A percentile compares a stretch with the other conserved stretches of the same genome.
Evolutionary conservation across 2,888 invertebrate genomes (phyloP).

Genomic region (Dynastes tityus): DNA sequence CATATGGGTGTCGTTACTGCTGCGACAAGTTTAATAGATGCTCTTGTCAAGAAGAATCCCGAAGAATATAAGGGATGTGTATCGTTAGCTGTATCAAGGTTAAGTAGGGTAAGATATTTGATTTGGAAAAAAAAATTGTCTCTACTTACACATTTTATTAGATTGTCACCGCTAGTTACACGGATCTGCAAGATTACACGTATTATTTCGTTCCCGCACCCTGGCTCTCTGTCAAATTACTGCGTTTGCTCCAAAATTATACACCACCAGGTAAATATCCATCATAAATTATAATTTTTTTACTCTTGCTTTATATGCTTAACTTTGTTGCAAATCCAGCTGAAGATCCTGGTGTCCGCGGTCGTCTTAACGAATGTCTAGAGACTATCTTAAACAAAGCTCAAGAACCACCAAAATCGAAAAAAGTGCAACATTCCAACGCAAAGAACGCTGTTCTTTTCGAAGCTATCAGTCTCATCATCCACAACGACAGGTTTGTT

Average conservation of each 20-base stretch:
- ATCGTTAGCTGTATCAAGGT: conserved; percentile 95
- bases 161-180: conserved; percentile 99
- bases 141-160: conserved; percentile 62
- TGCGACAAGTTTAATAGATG: conserved; percentile 97
- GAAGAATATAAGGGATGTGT: conserved; percentile 99
- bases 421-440: conserved; percentile 99
- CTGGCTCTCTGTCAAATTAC: conserved; percentile 98
- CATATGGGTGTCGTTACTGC: conserved; percentile 99
- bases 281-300: no score
- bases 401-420: conserved; percentile 99
- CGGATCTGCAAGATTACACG: conserved; percentile 99
- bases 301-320: no score
- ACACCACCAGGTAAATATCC: conserved; percentile 86
- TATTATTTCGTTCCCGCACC: conserved; percentile 99
- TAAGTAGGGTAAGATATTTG: conserved; percentile 82
- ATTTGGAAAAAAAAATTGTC: neutral
- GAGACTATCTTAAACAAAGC: conserved; percentile 99
- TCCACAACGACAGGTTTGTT: conserved; percentile 91
- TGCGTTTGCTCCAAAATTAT: conserved; percentile 97
- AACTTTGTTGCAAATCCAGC: conserved; percentile 58
- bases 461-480: conserved; percentile 99
- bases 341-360: conserved; percentile 97
- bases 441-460: conserved; percentile 99
- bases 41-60: conserved; percentile 97
- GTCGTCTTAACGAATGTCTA: conserved; percentile 96